phyloP scores from a whole-genome alignment of 23 tunicate genomes.

The Trididemnum nubilum region DNA sequence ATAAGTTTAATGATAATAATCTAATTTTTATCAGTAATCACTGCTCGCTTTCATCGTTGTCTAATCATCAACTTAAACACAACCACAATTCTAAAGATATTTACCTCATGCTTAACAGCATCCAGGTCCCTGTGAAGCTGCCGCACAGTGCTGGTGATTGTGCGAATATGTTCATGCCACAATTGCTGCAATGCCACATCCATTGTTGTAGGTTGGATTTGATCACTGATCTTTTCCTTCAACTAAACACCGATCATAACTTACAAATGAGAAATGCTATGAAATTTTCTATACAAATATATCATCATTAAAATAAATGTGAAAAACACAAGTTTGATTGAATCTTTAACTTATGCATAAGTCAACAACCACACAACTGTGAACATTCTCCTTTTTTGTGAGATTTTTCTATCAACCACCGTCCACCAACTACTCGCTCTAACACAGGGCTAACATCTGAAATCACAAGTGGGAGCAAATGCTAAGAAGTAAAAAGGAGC shows the following conservation, averaged over 20 bases:
- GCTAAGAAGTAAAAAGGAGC: too few relatives aligned
- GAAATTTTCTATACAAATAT: not conserved
- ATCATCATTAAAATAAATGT: not conserved
- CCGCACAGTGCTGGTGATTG: conserved; percentile 68
- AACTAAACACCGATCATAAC: conserved; percentile 28
- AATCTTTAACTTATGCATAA: not conserved
- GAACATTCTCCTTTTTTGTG: too few relatives aligned
- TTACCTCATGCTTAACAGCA: conserved; percentile 74
- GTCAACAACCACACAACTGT: too few relatives aligned
- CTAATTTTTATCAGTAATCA: too few relatives aligned
- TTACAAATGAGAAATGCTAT: too few relatives aligned
- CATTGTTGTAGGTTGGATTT: conserved; percentile 49
- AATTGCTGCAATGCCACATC: conserved; percentile 82
- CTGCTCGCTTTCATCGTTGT: too few relatives aligned
- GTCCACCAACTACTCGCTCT: too few relatives aligned
- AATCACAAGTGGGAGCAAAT: too few relatives aligned
- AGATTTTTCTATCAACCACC: too few relatives aligned
- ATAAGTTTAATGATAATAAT: too few relatives aligned
- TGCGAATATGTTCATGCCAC: conserved; percentile 91
- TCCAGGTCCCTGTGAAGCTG: conserved; percentile 65
- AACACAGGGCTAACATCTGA: too few relatives aligned
- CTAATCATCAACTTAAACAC: too few relatives aligned
- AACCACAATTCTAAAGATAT: not conserved
- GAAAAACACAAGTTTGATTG: not conserved
- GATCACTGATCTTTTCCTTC: conserved; percentile 31